Base-by-base conservation (phyloP, 1,140 invertebrate genomes). In the Hycleus phaleratus region DNA sequence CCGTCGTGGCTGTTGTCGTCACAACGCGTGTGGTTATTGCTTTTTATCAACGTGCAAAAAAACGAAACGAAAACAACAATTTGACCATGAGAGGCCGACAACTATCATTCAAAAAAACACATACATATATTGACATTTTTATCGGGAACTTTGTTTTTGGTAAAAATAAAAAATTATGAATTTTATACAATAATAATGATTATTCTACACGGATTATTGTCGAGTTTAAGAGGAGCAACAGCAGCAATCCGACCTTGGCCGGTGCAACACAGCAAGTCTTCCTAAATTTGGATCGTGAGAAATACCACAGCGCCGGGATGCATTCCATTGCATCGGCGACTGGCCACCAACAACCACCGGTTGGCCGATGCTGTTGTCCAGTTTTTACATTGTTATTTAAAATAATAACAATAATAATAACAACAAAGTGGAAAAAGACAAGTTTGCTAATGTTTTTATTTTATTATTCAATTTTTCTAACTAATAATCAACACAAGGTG, bases 241-340 rank as follows among this genome's bases (percentile, higher is more conserved):
- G 18, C n/a, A 43, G 12, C 39, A 10, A 9, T 24, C 4, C 38
- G 32, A 26, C 43, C 42, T 39, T 38, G 43, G 47, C 40, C 51
- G 38, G 32, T 39, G 40, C 51, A 50, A 50, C 54, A 46, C 51
- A 57, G 60, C 43, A 58, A 42, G 43, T 49, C 46, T 46, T 46
- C 49, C 55, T 49, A 47, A 48, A 45, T 61, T 61, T 61, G 60
- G 60, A 57, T 61, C 60, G 60, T 61, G 60, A 61, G 60, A 61
- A 59, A 61, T 61, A 55, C 53, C 53, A 55, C 60, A 58, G 60
- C 56, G 50, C 60, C 55, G 53, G 55, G 56, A 46, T 49, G 60
- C 60, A 61, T 61, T 61, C 60, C 60, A 38, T 11, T 40, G 32
- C 32, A 32, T 5, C 32, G 7, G 7, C 32, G 3, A 32, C 32